Evolutionary conservation across 53 echinoderm and acorn worm species (phyloP).

Genomic region (Temnopleurus reevesii): DNA sequence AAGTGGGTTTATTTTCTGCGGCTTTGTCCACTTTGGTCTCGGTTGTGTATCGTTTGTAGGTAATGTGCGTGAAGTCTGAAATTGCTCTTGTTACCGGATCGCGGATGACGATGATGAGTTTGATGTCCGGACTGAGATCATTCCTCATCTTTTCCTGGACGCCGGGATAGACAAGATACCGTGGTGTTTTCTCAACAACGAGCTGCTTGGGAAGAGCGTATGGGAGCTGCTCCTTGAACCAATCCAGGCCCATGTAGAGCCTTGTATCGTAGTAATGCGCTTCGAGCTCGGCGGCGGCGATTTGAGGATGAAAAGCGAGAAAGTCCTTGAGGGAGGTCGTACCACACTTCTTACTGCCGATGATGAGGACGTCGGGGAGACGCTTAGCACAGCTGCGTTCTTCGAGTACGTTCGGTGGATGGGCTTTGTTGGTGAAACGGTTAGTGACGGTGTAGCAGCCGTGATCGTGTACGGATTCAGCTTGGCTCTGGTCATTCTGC

Average conservation of each 20-base stretch:
- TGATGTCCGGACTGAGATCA: slow-evolving; percentile 33
- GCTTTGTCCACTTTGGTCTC: background rate
- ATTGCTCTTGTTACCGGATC: slow-evolving; percentile 56
- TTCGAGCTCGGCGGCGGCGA: slow-evolving; percentile 50
- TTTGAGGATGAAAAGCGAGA: slow-evolving; percentile 59
- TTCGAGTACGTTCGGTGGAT: background rate
- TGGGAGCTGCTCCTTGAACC: slow-evolving; percentile 61
- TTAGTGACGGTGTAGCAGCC: slow-evolving; percentile 39
- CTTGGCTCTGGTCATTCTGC: background rate
- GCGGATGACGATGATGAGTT: slow-evolving; percentile 52
- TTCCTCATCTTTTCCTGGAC: slow-evolving; percentile 7
- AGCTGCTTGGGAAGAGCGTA: slow-evolving; percentile 61
- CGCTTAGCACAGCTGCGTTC: slow-evolving; percentile 48
- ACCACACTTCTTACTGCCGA: slow-evolving; percentile 61
- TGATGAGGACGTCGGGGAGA: slow-evolving; percentile 58
- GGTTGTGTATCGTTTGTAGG: background rate
- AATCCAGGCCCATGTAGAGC: slow-evolving; percentile 57
- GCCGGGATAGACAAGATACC: slow-evolving; percentile 61
- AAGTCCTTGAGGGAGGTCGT: slow-evolving; percentile 60
- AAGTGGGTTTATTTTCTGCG: background rate
- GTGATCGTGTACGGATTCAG: slow-evolving; percentile 30
- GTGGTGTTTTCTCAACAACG: slow-evolving; percentile 65
- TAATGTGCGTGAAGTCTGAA: slow-evolving; percentile 61
- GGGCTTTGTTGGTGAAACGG: background rate
- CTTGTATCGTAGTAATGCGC: slow-evolving; percentile 50